phyloP scores from a whole-genome alignment of 1,140 invertebrate genomes.

The Bradysia coprophila region DNA sequence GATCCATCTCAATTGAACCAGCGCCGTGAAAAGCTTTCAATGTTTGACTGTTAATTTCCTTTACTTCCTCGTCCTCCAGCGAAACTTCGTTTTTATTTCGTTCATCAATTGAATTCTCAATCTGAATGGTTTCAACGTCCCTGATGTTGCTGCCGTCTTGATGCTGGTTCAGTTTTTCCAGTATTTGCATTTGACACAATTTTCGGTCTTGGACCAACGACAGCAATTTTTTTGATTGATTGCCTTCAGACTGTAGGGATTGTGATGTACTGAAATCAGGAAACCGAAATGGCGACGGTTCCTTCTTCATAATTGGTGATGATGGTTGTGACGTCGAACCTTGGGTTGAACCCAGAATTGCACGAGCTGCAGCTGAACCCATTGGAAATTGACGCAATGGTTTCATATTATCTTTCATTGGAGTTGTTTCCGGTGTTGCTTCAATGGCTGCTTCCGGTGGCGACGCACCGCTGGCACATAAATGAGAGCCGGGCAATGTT shows the following conservation, averaged over 20 bases:
- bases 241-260: neutral
- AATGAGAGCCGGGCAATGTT: conserved; percentile 7
- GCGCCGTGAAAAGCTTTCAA: too few species aligned
- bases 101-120: neutral
- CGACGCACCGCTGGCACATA: conserved; percentile 18
- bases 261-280: neutral
- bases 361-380: conserved; percentile 40
- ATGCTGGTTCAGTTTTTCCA: too few species aligned
- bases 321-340: conserved; percentile 29
- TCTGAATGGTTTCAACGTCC: too few species aligned
- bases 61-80: neutral
- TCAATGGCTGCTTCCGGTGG: conserved; percentile 63
- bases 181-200: neutral
- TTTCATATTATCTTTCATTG: conserved; percentile 40
- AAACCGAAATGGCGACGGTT: conserved; percentile 31
- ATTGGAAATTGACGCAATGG: conserved; percentile 23
- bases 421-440: conserved; percentile 74
- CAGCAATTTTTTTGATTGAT: neutral
- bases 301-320: conserved; percentile 46
- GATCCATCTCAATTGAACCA: too few species aligned
- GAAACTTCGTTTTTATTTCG: neutral
- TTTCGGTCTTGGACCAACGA: neutral
- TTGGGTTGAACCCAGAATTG: conserved; percentile 26
- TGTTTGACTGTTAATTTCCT: conserved; percentile 11
- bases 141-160: too few species aligned